Percentiles rank a stretch among this genome's conserved stretches.
Conservation (phyloP, 1,140 invertebrate genomes). For the Bombus ignitus region DNA sequence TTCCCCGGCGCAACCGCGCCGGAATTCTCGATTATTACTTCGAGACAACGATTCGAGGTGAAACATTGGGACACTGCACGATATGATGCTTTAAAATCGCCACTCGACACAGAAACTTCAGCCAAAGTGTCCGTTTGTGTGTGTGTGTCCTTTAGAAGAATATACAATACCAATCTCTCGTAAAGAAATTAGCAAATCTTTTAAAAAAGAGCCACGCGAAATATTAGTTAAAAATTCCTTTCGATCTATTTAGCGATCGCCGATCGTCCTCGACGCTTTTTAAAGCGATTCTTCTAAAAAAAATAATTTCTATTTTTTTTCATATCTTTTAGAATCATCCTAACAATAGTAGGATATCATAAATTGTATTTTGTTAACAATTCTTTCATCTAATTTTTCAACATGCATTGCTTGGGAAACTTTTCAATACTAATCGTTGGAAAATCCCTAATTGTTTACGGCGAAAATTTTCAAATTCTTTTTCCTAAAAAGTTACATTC, state of each 20-base stretch:
- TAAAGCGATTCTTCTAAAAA: too few relatives aligned
- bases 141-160: not conserved
- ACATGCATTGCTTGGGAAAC: not conserved
- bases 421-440: not conserved
- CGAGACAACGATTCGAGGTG: slow-evolving; percentile 1
- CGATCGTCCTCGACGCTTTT: too few relatives aligned
- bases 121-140: not conserved
- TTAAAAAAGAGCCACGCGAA: not conserved
- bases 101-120: not conserved
- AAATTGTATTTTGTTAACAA: not conserved
- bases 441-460: not conserved
- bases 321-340: not conserved
- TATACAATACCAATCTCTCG: not conserved
- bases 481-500: too few relatives aligned
- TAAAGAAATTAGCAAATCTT: not conserved
- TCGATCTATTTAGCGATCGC: not conserved
- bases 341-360: not conserved
- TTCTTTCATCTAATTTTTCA: not conserved
- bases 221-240: not conserved
- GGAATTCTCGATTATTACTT: slow-evolving; percentile 45
- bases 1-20: slow-evolving; percentile 13
- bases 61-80: not conserved
- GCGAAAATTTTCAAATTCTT: too few relatives aligned
- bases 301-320: not conserved
- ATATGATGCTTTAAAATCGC: not conserved